Evolutionary conservation across 1,140 invertebrate genomes (phyloP), one percentile per base, ranked within the genome.

Genomic region (Ips nitidus): DNA sequence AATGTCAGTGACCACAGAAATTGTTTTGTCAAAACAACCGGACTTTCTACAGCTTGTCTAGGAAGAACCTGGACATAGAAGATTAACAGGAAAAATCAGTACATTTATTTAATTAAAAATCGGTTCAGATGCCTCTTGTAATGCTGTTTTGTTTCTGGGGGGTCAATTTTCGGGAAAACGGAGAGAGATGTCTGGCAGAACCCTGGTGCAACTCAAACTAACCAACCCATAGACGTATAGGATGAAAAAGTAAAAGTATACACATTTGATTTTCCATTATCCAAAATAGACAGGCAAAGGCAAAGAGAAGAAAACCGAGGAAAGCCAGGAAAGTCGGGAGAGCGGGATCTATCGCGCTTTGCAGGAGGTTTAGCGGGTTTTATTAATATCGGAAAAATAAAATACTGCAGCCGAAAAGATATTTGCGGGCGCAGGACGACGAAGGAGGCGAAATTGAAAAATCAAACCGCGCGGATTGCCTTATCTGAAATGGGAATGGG

Each of bases 251-350:
- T 22, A 22, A 22, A 22, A 22, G 22, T 50, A 70, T 75, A 73
- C 73, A 74, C 75, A 74, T 75, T 75, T 74, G 72, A 66, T 69
- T 66, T 76, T 76, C 76, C 74, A 78, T 78, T 78, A 78, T 66
- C 5, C 41, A 66, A 66, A 66, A 66, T 66, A 66, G 42, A 66
- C 63, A 66, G 38, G 4, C 37, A 38, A 7, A 36, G 61, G n/a
- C 37, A 50, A 53, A 55, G 41, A 56, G 38, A 55, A 52, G 39
- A 66, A 66, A 56, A 66, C 42, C 52, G 52, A 5, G 40, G 37
- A 64, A 43, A 57, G n/a, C 22, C 41, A 41, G 42, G 37, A 64
- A 64, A 64, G 22, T 53, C 36, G 65, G 65, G 59, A 59, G 47
- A 59, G n/a, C 65, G 53, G 56, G 65, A 66, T 66, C 55, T 66